Evolutionary conservation across 2,888 invertebrate genomes (phyloP).

Genomic region (Ceramica pisi): DNA sequence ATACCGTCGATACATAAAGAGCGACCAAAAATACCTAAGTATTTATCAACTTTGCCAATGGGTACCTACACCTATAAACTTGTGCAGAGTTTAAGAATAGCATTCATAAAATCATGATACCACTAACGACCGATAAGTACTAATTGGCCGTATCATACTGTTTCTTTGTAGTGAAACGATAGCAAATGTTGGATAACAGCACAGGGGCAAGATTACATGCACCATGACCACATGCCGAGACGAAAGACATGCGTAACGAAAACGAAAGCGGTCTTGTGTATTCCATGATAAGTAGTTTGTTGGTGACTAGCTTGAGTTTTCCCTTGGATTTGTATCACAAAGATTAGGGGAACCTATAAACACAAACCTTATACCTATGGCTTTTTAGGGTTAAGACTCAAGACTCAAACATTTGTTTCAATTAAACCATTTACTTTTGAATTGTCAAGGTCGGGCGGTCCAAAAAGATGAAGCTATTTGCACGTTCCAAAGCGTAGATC

Average conservation of each 20-base stretch:
- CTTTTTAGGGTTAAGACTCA: too few relatives aligned
- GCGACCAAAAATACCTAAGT: background rate
- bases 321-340: background rate
- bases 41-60: background rate
- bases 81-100: background rate
- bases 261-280: slow-evolving; percentile 29
- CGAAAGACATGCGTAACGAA: slow-evolving; percentile 33
- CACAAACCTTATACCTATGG: too few relatives aligned
- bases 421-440: too few relatives aligned
- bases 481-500: too few relatives aligned
- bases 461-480: too few relatives aligned
- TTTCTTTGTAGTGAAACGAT: slow-evolving; percentile 28
- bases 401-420: too few relatives aligned
- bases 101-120: slow-evolving; percentile 1
- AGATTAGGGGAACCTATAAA: too few relatives aligned
- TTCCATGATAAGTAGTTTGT: slow-evolving; percentile 14
- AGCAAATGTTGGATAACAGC: slow-evolving; percentile 23
- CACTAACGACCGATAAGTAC: slow-evolving; percentile 27
- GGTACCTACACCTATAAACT: too few relatives aligned
- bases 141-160: slow-evolving; percentile 38
- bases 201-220: slow-evolving; percentile 37
- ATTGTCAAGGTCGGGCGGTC: too few relatives aligned
- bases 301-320: background rate
- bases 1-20: too few relatives aligned
- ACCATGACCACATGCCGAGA: slow-evolving; percentile 34